A percentile compares a stretch with the other conserved stretches of the same genome.
phyloP scores from a whole-genome alignment of 2,888 invertebrate species.

The Resseliella maxima region DNA sequence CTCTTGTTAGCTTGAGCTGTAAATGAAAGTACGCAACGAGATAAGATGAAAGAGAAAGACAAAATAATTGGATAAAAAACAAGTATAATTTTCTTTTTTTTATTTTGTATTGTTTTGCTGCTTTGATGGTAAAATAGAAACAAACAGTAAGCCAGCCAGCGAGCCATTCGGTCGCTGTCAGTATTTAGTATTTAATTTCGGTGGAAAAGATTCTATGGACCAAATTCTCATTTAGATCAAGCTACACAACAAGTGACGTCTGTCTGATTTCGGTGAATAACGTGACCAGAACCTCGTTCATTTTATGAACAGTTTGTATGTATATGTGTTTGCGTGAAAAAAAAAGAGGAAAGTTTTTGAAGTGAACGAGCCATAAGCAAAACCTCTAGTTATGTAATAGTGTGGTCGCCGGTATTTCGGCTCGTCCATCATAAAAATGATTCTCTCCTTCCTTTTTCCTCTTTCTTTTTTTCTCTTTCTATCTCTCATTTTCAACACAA shows the following conservation, averaged over 20 bases:
- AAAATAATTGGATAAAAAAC: slow-evolving; percentile 6
- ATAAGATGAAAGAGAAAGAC: slow-evolving; percentile 8
- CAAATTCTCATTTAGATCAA: neutral
- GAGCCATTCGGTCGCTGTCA: neutral
- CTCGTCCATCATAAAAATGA: slow-evolving; percentile 21
- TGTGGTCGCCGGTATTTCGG: neutral
- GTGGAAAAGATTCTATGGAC: neutral
- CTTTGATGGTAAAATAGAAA: slow-evolving; percentile 5
- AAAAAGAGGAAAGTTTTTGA: neutral
- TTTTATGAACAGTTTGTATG: neutral
- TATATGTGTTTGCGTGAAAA: neutral
- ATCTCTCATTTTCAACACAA: neutral
- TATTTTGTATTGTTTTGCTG: neutral
- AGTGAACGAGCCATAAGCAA: neutral
- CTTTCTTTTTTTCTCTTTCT: neutral
- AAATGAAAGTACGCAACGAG: neutral
- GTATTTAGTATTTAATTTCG: slow-evolving; percentile 12
- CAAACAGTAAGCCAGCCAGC: neutral
- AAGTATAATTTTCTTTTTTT: neutral
- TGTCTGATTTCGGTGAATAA: slow-evolving; percentile 10
- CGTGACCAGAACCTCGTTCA: neutral
- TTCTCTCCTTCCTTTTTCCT: neutral
- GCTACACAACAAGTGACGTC: neutral
- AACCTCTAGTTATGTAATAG: neutral
- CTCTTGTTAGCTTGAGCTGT: slow-evolving; percentile 23